Base-by-base conservation (phyloP, 2,888 invertebrate species). In the Lochmaea crataegi region DNA sequence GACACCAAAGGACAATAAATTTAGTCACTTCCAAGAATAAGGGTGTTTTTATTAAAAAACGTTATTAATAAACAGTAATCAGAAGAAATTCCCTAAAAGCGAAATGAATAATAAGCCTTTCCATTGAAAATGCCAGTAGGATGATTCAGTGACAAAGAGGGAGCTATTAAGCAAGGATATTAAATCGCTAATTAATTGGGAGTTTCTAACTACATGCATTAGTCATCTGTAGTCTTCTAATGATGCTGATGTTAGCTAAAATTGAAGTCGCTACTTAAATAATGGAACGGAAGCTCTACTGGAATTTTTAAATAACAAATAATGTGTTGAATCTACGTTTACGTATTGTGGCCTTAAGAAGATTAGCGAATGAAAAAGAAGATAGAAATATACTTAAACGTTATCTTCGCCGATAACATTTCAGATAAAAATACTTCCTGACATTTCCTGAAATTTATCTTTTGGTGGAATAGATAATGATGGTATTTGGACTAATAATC, bases 171-270 rank as follows among this genome's bases (percentile, higher is more conserved):
- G 66, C 61, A 63, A 70, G 67, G 66, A 69, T 72, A 75, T 75
- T 76, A 76, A 72, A 77, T 77, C 65, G 67, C 68, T 75, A 76
- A 76, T 78, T 78, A 78, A 78, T 77, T 74, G 72, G 68, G 63
- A 76, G 74, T 73, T 69, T 71, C 65, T 72, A 74, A 68, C 70
- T 73, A 72, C 73, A 74, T 65, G 64, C 78, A 78, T 78, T 78
- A 75, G 72, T 78, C 76, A 75, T 76, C 70, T 57, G 45, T 53
- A 69, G 42, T 41, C 66, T 75, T 72, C 69, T 73, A 77, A 76
- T 73, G 76, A 70, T 48, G 70, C 72, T 65, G 70, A 72, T 71
- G 76, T 75, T 76, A 75, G 74, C 70, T 72, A 67, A 73, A 74
- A 73, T 73, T 51, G 51, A n/a, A 48, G 53, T 18, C 16, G 42